Evolutionary conservation across 2,888 invertebrate species (phyloP).

Genomic region (Acleris sparsana): DNA sequence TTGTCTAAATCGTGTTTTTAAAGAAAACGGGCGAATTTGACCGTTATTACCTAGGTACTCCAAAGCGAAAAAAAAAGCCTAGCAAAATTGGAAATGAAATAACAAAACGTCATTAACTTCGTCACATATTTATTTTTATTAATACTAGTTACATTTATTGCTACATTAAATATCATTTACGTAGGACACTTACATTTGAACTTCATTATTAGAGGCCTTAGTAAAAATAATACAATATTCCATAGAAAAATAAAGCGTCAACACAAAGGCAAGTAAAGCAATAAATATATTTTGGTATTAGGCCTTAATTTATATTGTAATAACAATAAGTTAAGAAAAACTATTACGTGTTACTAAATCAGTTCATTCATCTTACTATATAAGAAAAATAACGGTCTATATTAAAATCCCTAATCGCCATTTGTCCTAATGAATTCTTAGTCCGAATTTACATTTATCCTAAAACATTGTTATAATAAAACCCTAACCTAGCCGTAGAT

Average conservation of each 20-base stretch:
- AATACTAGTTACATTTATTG: conserved; percentile 10
- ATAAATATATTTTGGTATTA: conserved; percentile 36
- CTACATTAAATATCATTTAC: conserved; percentile 38
- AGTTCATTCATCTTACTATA: no score
- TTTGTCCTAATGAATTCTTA: no score
- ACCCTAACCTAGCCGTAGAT: no score
- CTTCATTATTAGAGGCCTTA: conserved; percentile 39
- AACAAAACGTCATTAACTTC: conserved; percentile 10
- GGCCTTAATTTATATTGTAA: conserved; percentile 20
- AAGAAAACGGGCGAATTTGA: no score
- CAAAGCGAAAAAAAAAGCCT: no score
- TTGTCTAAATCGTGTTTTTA: no score
- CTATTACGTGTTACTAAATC: background rate
- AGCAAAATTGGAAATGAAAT: background rate
- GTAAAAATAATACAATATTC: conserved; percentile 5
- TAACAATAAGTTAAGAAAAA: conserved; percentile 22
- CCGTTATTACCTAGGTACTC: no score
- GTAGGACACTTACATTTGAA: conserved; percentile 43
- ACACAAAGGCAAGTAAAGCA: conserved; percentile 27
- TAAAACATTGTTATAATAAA: no score
- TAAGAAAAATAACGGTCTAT: no score
- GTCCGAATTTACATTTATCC: no score
- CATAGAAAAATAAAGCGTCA: background rate
- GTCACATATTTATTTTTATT: conserved; percentile 28
- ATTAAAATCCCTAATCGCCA: no score